phyloP scores from a whole-genome alignment of 1,140 invertebrate genomes.

The Alviniconcha marisindica region DNA sequence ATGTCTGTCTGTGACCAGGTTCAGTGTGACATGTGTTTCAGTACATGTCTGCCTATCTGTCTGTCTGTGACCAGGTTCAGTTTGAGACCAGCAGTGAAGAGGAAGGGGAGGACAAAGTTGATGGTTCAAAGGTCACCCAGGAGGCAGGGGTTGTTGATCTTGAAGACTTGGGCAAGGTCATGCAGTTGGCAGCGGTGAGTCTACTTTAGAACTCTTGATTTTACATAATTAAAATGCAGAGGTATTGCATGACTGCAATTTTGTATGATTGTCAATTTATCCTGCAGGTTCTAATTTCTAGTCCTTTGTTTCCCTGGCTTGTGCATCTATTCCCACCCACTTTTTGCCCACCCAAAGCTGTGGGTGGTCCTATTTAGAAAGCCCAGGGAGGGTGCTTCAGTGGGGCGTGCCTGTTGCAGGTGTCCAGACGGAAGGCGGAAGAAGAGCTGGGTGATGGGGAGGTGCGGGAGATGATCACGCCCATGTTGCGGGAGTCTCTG shows the following conservation, averaged over 20 bases:
- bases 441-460: constrained; percentile 38
- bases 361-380: not conserved
- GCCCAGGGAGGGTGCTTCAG: too few relatives aligned
- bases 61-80: constrained; percentile 21
- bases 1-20: too few relatives aligned
- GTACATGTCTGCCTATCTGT: not conserved
- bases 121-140: constrained; percentile 54
- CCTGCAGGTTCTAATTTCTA: too few relatives aligned
- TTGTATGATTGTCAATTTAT: too few relatives aligned
- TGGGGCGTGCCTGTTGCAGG: too few relatives aligned
- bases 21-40: too few relatives aligned
- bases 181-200: constrained; percentile 70
- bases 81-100: constrained; percentile 65
- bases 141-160: constrained; percentile 77
- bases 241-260: too few relatives aligned
- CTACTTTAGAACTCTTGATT: too few relatives aligned
- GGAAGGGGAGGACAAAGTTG: constrained; percentile 52
- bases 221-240: too few relatives aligned
- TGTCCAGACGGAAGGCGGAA: not conserved
- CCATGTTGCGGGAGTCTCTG: constrained; percentile 78
- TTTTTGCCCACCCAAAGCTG: too few relatives aligned
- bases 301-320: too few relatives aligned
- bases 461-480: constrained; percentile 81
- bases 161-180: constrained; percentile 79
- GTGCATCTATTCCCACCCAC: too few relatives aligned